Evolutionary conservation across 2,888 invertebrate species (phyloP).

Genomic region (Neelides folsomi): DNA sequence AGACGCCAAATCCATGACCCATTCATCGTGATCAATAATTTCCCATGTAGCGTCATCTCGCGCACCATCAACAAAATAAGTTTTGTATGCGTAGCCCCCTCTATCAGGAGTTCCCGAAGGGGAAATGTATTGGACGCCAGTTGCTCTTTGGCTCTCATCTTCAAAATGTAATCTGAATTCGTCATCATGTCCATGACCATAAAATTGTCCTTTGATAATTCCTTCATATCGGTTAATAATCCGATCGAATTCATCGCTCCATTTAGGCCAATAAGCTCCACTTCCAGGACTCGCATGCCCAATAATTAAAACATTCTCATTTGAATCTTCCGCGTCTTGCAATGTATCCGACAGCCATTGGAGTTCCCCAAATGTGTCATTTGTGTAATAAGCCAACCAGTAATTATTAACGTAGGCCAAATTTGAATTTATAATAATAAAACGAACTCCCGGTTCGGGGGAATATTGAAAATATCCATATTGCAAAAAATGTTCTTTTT

Average conservation of each 20-base stretch:
- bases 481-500: slow-evolving; percentile 46
- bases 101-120: slow-evolving; percentile 49
- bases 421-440: slow-evolving; percentile 68
- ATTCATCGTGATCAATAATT: slow-evolving; percentile 50
- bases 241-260: slow-evolving; percentile 19
- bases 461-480: slow-evolving; percentile 66
- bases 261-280: slow-evolving; percentile 37
- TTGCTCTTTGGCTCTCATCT: slow-evolving; percentile 38
- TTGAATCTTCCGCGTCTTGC: slow-evolving; percentile 54
- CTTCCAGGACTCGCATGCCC: slow-evolving; percentile 68
- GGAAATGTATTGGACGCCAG: slow-evolving; percentile 51
- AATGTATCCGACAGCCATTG: slow-evolving; percentile 66
- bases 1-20: slow-evolving; percentile 58
- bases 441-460: slow-evolving; percentile 46
- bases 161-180: slow-evolving; percentile 58
- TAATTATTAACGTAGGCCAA: slow-evolving; percentile 59
- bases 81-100: slow-evolving; percentile 70
- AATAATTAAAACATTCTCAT: slow-evolving; percentile 67
- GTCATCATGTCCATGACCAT: slow-evolving; percentile 67
- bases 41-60: slow-evolving; percentile 32
- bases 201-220: slow-evolving; percentile 48
- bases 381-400: slow-evolving; percentile 58
- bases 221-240: slow-evolving; percentile 24
- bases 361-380: slow-evolving; percentile 56
- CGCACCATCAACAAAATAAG: slow-evolving; percentile 52